phyloP scores from a whole-genome alignment of 1,140 invertebrate species.

The Sycobia sp. region DNA sequence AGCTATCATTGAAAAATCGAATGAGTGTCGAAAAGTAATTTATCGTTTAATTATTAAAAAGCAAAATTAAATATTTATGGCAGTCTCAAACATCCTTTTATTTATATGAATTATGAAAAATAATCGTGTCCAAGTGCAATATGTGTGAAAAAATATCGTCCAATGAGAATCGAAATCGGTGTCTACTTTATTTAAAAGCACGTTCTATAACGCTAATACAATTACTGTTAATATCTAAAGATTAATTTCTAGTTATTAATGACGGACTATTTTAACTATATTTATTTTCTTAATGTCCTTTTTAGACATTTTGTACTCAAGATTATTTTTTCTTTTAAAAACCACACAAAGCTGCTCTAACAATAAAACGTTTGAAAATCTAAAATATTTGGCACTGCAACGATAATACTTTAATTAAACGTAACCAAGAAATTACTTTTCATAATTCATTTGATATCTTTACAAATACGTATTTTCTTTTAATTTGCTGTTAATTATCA shows the following conservation, averaged over 20 bases:
- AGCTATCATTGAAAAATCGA: slow-evolving; percentile 26
- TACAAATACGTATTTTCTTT: slow-evolving; percentile 7
- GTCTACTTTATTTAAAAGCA: slow-evolving; percentile 33
- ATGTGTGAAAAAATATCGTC: slow-evolving; percentile 27
- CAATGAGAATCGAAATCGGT: slow-evolving; percentile 26
- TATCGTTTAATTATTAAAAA: slow-evolving; percentile 21
- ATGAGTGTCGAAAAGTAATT: background rate
- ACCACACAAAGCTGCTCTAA: slow-evolving; percentile 13
- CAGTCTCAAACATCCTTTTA: slow-evolving; percentile 31
- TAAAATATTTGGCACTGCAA: slow-evolving; percentile 37
- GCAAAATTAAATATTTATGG: slow-evolving; percentile 25
- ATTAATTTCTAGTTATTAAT: slow-evolving; percentile 26
- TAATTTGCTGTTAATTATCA: background rate
- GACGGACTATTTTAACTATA: slow-evolving; percentile 23
- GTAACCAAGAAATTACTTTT: slow-evolving; percentile 35
- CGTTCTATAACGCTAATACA: slow-evolving; percentile 29
- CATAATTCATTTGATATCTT: slow-evolving; percentile 36
- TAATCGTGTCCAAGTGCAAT: slow-evolving; percentile 28
- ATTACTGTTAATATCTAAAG: slow-evolving; percentile 27
- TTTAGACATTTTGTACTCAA: slow-evolving; percentile 36
- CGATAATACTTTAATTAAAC: slow-evolving; percentile 35
- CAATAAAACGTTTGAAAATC: slow-evolving; percentile 18
- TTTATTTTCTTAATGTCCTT: slow-evolving; percentile 28
- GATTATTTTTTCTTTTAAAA: slow-evolving; percentile 31
- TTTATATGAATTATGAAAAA: slow-evolving; percentile 37